phyloP scores from a whole-genome alignment of 2,888 invertebrate genomes.

The Drosophila subsilvestris region DNA sequence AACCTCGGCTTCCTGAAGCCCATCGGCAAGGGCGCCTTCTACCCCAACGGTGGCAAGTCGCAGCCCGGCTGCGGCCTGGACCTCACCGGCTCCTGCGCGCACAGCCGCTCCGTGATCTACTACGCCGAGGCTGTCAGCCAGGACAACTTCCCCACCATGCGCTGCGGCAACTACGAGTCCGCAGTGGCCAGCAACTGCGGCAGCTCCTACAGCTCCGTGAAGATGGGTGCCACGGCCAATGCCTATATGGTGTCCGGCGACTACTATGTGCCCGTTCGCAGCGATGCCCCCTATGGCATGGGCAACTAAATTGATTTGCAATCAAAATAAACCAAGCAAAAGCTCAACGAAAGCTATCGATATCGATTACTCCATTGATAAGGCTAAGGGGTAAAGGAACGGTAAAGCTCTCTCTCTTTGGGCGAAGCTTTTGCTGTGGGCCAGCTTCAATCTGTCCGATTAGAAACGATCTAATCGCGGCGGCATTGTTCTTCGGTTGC shows the following conservation, averaged over 20 bases:
- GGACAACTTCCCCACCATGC: conserved; percentile 70
- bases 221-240: conserved; percentile 75
- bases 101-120: conserved; percentile 83
- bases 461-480: conserved; percentile 34
- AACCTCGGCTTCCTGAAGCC: conserved; percentile 79
- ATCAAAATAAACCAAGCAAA: conserved; percentile 21
- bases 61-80: conserved; percentile 85
- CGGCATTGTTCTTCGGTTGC: background rate
- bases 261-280: conserved; percentile 79
- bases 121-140: conserved; percentile 84
- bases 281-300: conserved; percentile 70
- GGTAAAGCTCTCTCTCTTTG: conserved; percentile 19
- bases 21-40: conserved; percentile 85
- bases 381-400: too few species aligned
- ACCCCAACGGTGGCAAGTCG: conserved; percentile 85
- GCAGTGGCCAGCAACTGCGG: conserved; percentile 71
- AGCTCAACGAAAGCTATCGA: conserved; percentile 1
- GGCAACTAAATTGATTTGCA: conserved; percentile 45
- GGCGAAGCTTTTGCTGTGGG: background rate
- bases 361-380: too few species aligned
- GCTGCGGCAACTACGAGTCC: conserved; percentile 77
- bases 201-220: conserved; percentile 67
- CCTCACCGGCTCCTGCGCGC: conserved; percentile 83
- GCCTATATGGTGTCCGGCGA: conserved; percentile 74
- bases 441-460: conserved; percentile 21